phyloP scores from a whole-genome alignment of 1,140 invertebrate genomes.

The Homarus americanus region DNA sequence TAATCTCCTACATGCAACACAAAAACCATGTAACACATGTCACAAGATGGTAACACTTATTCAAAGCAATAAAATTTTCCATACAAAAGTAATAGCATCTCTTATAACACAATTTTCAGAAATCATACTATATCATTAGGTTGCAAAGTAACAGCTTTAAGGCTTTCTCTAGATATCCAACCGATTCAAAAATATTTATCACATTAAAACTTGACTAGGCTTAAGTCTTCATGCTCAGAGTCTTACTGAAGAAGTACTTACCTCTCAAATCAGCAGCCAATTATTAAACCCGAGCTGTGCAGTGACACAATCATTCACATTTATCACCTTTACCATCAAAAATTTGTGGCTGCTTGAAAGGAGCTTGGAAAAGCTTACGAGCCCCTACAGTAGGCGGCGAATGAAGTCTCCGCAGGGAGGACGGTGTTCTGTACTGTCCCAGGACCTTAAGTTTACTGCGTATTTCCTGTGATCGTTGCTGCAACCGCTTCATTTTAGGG shows the following conservation, averaged over 20 bases:
- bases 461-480: not conserved
- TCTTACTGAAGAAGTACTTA: not conserved
- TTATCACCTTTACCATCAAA: not conserved
- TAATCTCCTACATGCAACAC: no score
- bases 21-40: no score
- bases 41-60: no score
- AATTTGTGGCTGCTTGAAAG: slow-evolving; percentile 6
- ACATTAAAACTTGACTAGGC: not conserved
- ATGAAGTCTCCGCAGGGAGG: not conserved
- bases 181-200: not conserved
- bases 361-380: slow-evolving; percentile 1
- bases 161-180: not conserved
- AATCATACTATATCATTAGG: not conserved
- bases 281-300: no score
- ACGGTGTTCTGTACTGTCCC: slow-evolving; percentile 8
- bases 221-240: not conserved
- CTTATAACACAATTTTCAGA: not conserved
- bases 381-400: not conserved
- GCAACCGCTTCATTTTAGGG: not conserved
- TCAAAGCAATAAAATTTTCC: no score
- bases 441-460: slow-evolving; percentile 8
- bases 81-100: not conserved
- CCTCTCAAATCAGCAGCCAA: no score
- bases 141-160: no score
- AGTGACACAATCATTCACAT: not conserved